Conservation (phyloP, 2,113 vertebrate species). For the Aegotheles bennettii region DNA sequence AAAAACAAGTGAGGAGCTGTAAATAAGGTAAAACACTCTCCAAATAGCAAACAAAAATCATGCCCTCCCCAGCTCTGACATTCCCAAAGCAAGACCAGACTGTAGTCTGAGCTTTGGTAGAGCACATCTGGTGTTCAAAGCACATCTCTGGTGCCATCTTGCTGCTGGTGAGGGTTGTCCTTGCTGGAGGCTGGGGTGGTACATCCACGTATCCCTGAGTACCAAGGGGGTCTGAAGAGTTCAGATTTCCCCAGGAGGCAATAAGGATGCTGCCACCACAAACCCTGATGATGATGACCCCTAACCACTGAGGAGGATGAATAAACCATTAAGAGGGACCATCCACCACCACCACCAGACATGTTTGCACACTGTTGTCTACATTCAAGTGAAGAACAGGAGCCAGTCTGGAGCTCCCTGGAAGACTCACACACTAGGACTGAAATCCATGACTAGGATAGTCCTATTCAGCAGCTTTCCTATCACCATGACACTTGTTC, state of each 20-base stretch:
- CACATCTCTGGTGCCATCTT: accelerated
- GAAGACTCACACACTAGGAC: not conserved
- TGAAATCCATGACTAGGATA: not conserved
- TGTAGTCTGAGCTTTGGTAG: not conserved
- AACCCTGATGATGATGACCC: not conserved
- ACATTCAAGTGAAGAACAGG: accelerated
- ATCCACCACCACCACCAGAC: accelerated
- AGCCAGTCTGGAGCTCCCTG: not conserved
- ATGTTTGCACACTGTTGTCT: accelerated
- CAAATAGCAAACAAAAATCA: not conserved
- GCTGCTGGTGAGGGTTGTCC: not conserved
- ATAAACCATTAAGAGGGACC: not conserved
- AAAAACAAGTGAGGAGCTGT: not conserved
- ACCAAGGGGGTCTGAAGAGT: not conserved
- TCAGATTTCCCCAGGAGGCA: not conserved
- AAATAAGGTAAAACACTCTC: not conserved
- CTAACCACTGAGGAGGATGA: not conserved
- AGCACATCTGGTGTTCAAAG: not conserved
- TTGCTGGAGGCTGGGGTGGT: not conserved
- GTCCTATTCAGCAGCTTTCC: not conserved
- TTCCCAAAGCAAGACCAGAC: not conserved
- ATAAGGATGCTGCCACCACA: not conserved
- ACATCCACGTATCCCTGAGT: not conserved
- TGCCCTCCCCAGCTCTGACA: not conserved
- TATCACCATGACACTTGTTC: accelerated